A percentile compares a stretch with the other conserved stretches of the same genome.
phyloP scores from a whole-genome alignment of 2,113 vertebrate genomes.

The Bostrychus sinensis region DNA sequence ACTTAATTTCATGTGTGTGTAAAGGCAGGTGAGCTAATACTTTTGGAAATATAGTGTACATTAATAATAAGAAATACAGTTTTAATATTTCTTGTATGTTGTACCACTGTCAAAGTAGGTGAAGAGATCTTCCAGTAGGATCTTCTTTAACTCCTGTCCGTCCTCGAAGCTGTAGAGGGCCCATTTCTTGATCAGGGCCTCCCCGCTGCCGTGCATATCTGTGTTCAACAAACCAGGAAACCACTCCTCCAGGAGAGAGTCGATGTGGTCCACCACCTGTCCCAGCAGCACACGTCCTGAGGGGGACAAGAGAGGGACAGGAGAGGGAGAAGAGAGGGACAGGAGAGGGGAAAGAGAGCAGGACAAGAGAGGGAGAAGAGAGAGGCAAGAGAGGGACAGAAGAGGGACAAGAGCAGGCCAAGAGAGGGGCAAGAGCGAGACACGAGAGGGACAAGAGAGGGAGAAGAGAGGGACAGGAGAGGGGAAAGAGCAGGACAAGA shows the following conservation, averaged over 20 bases:
- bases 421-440: too few species aligned
- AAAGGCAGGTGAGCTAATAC: too few species aligned
- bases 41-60: too few species aligned
- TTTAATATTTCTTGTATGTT: not conserved
- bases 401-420: too few species aligned
- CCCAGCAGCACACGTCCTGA: constrained; percentile 91
- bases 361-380: not conserved
- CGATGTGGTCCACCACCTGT: constrained; percentile 95
- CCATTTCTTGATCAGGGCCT: constrained; percentile 95
- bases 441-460: too few species aligned
- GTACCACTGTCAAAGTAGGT: constrained; percentile 85
- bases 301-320: not conserved
- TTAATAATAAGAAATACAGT: too few species aligned
- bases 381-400: too few species aligned
- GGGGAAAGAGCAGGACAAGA: not conserved
- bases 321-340: not conserved
- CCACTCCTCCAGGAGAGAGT: constrained; percentile 98
- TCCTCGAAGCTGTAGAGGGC: constrained; percentile 92
- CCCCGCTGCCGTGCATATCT: constrained; percentile 91
- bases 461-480: too few species aligned
- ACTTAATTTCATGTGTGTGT: too few species aligned
- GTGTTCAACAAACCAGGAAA: constrained; percentile 92
- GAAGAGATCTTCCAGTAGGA: constrained; percentile 91
- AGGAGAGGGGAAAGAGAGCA: not conserved
- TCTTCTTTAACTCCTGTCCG: constrained; percentile 85